These are phyloP conservation scores for Cuniculus paca DNA, from an alignment of 2,797 vertebrate species.

Conservation along the genomic window DNA sequence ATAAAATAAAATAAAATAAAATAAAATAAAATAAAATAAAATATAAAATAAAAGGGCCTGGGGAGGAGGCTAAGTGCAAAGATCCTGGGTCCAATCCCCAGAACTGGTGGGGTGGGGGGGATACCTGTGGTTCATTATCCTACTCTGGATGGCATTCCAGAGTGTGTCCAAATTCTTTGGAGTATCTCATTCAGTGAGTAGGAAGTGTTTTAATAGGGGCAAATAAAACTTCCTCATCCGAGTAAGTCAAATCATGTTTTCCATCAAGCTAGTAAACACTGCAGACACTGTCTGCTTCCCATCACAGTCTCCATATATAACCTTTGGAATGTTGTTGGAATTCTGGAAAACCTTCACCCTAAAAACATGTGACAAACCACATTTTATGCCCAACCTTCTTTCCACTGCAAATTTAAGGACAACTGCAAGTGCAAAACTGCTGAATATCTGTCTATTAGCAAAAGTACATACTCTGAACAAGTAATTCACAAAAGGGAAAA, in stretches of 20 bases:
- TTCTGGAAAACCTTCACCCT: slow-evolving; percentile 82
- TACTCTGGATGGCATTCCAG: slow-evolving; percentile 13
- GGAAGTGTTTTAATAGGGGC: slow-evolving; percentile 72
- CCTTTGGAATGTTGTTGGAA: slow-evolving; percentile 84
- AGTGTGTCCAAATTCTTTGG: neutral
- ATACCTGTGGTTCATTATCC: neutral
- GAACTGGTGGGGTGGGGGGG: neutral
- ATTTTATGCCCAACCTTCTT: slow-evolving; percentile 79
- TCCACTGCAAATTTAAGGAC: slow-evolving; percentile 75
- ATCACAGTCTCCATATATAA: slow-evolving; percentile 83
- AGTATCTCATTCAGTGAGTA: slow-evolving; percentile 72
- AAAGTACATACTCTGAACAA: slow-evolving; percentile 73
- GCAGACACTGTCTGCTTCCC: slow-evolving; percentile 86
- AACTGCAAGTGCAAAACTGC: slow-evolving; percentile 79
- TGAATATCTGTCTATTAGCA: slow-evolving; percentile 79
- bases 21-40: neutral
- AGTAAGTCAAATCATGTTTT: slow-evolving; percentile 84
- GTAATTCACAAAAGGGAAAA: slow-evolving; percentile 69
- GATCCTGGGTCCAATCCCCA: neutral
- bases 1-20: neutral
- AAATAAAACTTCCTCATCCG: slow-evolving; percentile 85
- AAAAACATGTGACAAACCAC: slow-evolving; percentile 84
- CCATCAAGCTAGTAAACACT: slow-evolving; percentile 85
- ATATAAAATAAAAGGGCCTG: neutral
- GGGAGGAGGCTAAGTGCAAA: neutral